Conservation (phyloP, 2,113 vertebrate genomes). For the Cheilinus undulatus region DNA sequence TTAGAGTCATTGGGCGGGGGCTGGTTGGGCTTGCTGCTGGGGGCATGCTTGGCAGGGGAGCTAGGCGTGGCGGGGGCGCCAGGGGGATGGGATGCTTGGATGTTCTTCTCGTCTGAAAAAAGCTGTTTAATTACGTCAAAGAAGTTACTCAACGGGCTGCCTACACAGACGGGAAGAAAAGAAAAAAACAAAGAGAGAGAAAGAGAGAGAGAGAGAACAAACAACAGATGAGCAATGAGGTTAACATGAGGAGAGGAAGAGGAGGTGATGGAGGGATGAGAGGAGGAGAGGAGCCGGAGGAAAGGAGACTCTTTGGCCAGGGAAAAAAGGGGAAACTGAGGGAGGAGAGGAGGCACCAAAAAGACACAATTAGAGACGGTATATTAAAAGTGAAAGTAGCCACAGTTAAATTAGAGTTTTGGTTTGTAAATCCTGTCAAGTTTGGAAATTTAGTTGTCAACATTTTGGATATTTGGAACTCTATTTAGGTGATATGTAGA, state of each 20-base stretch:
- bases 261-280: slow-evolving; percentile 81
- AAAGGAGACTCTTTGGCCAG: slow-evolving; percentile 55
- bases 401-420: not conserved
- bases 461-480: no score
- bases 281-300: slow-evolving; percentile 73
- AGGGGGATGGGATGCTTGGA: slow-evolving; percentile 92
- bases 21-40: slow-evolving; percentile 89
- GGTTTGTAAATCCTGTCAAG: not conserved
- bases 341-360: not conserved
- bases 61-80: slow-evolving; percentile 86
- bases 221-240: slow-evolving; percentile 92
- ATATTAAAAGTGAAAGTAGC: not conserved
- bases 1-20: slow-evolving; percentile 91
- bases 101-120: slow-evolving; percentile 99
- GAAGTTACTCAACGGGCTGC: slow-evolving; percentile 98
- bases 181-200: slow-evolving; percentile 81
- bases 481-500: no score
- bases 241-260: slow-evolving; percentile 77
- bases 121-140: slow-evolving; percentile 99
- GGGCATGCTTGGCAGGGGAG: slow-evolving; percentile 88
- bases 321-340: not conserved
- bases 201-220: slow-evolving; percentile 85
- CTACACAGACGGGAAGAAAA: slow-evolving; percentile 85
- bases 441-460: no score
- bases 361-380: not conserved